These are phyloP conservation scores for Pteruthius melanotis DNA, from an alignment of 2,113 vertebrate species.

Conservation along the genomic window DNA sequence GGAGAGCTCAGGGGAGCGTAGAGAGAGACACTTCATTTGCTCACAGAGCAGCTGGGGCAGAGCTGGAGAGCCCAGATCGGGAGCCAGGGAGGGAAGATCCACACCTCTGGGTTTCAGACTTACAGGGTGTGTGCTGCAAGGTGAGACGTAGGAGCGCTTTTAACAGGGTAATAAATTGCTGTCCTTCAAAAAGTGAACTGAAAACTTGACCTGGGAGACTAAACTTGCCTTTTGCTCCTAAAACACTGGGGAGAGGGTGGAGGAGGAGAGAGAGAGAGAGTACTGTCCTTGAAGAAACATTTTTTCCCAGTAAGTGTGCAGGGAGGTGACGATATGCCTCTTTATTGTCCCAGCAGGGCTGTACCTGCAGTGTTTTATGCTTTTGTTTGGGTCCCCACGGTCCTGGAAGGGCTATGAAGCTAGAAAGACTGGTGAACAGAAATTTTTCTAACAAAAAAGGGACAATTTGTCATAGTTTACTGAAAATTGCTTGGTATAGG, in stretches of 20 bases:
- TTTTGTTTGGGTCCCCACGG: neutral
- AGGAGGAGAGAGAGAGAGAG: neutral
- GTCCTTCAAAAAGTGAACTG: neutral
- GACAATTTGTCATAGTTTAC: neutral
- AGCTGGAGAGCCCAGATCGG: neutral
- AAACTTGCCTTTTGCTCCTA: neutral
- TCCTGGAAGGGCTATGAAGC: neutral
- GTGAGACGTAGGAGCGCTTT: neutral
- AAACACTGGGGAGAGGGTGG: neutral
- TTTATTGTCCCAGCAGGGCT: slow-evolving; percentile 7
- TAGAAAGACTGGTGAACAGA: neutral
- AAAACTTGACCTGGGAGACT: neutral
- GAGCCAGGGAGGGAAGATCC: neutral
- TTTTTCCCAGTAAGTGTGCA: neutral
- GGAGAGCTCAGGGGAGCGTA: neutral
- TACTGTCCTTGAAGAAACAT: slow-evolving; percentile 17
- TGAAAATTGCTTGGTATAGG: neutral
- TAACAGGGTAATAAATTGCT: neutral
- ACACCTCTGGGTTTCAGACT: neutral
- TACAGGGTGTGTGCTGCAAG: neutral
- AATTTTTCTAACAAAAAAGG: neutral
- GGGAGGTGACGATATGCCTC: neutral
- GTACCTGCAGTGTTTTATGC: neutral
- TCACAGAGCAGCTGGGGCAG: neutral
- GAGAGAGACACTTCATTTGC: neutral